Conservation (phyloP, 2,797 vertebrate species). For the Darevskia mixta region DNA sequence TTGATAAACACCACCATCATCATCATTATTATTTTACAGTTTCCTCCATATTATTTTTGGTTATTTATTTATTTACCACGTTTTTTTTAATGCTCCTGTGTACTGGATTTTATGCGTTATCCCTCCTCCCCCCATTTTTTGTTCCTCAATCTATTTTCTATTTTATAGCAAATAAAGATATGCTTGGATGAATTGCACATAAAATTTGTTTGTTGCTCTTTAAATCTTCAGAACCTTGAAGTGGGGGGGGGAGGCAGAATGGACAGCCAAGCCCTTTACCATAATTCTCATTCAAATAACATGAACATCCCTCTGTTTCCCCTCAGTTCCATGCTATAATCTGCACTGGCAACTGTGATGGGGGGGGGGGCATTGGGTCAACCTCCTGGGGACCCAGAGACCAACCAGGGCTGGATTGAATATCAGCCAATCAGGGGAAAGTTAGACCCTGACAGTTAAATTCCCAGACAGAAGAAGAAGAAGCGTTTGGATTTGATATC, state of each 20-base stretch:
- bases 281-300: slow-evolving; percentile 30
- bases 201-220: slow-evolving; percentile 71
- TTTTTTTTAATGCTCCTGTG: background rate
- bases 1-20: slow-evolving; percentile 33
- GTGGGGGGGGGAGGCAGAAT: background rate
- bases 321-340: slow-evolving; percentile 2
- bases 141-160: slow-evolving; percentile 50
- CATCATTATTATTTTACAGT: slow-evolving; percentile 34
- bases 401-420: too few relatives aligned
- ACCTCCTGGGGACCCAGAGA: background rate
- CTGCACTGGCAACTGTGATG: slow-evolving; percentile 31
- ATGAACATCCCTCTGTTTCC: background rate
- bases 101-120: slow-evolving; percentile 17
- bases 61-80: slow-evolving; percentile 6
- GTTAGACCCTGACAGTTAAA: too few relatives aligned
- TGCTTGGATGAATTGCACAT: slow-evolving; percentile 70
- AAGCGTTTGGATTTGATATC: too few relatives aligned
- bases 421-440: too few relatives aligned
- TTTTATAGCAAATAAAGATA: slow-evolving; percentile 75
- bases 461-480: too few relatives aligned
- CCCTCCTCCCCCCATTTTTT: slow-evolving; percentile 47
- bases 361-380: too few relatives aligned
- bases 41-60: slow-evolving; percentile 33
- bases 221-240: slow-evolving; percentile 69
- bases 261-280: background rate